phyloP scores from a whole-genome alignment of 2,113 vertebrate genomes.

The Dasyprocta punctata region DNA sequence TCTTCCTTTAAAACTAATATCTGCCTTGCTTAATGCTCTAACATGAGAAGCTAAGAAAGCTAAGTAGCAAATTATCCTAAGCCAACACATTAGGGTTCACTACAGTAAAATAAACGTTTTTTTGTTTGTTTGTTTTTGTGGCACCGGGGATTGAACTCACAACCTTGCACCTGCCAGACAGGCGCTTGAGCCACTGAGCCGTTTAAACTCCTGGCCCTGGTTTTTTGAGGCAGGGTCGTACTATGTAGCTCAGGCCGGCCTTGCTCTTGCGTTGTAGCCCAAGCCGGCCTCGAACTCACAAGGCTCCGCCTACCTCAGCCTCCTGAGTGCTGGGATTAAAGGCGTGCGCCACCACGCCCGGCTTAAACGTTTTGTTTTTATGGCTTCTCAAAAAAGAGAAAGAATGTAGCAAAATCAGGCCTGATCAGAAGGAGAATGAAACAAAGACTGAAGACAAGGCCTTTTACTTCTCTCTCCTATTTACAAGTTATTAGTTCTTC shows the following conservation, averaged over 20 bases:
- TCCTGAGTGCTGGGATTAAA: no score
- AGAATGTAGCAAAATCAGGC: neutral
- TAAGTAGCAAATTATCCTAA: neutral
- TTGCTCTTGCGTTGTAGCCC: no score
- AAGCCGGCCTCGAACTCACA: no score
- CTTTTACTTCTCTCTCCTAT: neutral
- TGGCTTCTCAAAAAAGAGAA: slow-evolving; percentile 14
- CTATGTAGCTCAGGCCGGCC: no score
- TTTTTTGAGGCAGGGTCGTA: no score
- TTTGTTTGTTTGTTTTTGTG: neutral
- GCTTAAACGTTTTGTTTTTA: neutral
- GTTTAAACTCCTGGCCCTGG: no score
- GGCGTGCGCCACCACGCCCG: no score
- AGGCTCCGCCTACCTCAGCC: no score
- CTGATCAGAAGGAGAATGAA: neutral
- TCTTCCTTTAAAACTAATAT: neutral
- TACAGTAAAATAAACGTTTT: neutral
- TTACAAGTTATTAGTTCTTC: neutral
- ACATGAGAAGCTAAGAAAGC: neutral
- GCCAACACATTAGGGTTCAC: neutral
- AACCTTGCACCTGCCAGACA: no score
- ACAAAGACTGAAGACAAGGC: neutral
- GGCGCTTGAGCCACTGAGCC: no score
- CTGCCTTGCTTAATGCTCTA: neutral
- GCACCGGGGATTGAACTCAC: no score